phyloP scores from a whole-genome alignment of 2,797 vertebrate genomes.

The Scolopax bukidnonensis region DNA sequence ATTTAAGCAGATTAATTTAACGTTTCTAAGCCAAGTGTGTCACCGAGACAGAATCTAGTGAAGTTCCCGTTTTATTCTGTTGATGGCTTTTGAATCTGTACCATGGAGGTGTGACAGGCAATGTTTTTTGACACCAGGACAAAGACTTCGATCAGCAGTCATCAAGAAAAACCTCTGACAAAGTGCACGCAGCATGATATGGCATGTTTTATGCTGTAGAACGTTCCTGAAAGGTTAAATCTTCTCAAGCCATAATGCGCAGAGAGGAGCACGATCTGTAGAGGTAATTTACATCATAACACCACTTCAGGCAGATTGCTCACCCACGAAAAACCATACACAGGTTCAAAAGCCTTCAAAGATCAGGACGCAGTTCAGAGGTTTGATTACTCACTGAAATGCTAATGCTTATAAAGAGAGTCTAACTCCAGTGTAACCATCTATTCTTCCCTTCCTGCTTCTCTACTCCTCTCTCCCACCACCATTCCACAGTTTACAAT shows the following conservation, averaged over 20 bases:
- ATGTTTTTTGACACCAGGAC: neutral
- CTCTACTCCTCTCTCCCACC: neutral
- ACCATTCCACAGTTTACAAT: neutral
- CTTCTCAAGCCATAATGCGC: neutral
- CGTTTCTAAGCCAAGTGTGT: neutral
- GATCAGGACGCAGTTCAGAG: neutral
- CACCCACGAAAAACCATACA: neutral
- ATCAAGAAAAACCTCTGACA: neutral
- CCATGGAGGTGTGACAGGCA: neutral
- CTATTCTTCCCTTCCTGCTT: neutral
- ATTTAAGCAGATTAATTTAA: neutral
- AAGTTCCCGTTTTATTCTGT: neutral
- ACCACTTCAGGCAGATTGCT: neutral
- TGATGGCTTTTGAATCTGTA: neutral
- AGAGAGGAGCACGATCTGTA: neutral
- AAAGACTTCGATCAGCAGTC: neutral
- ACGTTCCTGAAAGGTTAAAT: neutral
- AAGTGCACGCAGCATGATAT: neutral
- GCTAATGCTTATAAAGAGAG: neutral
- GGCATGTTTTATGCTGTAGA: neutral
- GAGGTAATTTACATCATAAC: neutral
- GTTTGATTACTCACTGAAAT: neutral
- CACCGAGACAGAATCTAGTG: neutral
- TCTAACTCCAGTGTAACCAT: neutral
- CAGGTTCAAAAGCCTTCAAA: neutral